phyloP scores from a whole-genome alignment of 2,888 invertebrate genomes.

The Limnephilus rhombicus region DNA sequence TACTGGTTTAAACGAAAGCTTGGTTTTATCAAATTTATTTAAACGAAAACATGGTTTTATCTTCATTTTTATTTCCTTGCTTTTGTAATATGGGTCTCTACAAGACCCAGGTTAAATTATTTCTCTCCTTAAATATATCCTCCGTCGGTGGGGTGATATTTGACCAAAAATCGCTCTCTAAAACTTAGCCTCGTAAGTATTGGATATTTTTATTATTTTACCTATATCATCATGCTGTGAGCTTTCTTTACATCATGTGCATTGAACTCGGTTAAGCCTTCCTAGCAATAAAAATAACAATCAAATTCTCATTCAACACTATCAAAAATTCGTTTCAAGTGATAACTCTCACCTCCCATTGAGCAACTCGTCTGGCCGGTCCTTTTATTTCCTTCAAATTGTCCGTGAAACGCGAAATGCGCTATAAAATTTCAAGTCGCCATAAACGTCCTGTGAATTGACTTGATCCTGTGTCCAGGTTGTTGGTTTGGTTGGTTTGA shows the following conservation, averaged over 20 bases:
- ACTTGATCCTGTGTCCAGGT: not conserved
- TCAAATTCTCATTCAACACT: not conserved
- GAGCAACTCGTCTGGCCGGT: not conserved
- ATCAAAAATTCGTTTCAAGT: slow-evolving; percentile 17
- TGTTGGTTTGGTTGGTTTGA: not conserved
- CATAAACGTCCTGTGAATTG: slow-evolving; percentile 35
- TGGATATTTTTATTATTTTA: no score
- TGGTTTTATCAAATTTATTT: no score
- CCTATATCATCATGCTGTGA: not conserved
- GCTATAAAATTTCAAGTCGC: slow-evolving; percentile 24
- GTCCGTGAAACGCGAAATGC: slow-evolving; percentile 28
- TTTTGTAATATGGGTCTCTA: no score
- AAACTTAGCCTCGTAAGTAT: no score
- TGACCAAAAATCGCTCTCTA: no score
- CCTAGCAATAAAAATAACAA: not conserved
- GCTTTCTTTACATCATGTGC: not conserved
- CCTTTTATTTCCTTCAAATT: slow-evolving; percentile 22
- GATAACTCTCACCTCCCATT: not conserved
- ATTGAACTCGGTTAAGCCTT: not conserved
- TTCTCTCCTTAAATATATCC: no score
- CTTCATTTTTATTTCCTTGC: no score
- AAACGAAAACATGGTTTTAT: no score
- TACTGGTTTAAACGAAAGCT: no score
- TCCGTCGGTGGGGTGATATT: no score
- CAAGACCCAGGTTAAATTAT: no score